phyloP scores from a whole-genome alignment of 30 jellyfish, hydroid and myxozoan species.

The Hydra vulgaris region DNA sequence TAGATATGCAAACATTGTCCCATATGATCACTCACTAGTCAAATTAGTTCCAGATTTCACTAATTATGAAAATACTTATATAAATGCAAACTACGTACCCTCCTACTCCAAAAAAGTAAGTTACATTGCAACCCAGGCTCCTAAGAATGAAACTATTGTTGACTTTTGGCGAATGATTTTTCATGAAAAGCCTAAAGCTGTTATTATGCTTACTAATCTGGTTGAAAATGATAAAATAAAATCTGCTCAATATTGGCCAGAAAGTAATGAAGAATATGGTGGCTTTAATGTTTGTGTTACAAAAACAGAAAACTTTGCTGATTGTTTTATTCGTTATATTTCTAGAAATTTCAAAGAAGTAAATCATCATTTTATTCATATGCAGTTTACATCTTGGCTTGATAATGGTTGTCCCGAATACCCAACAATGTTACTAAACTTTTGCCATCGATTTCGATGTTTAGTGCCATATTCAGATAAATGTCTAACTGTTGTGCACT shows the following conservation, averaged over 20 bases:
- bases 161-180: conserved; percentile 28
- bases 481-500: conserved; percentile 58
- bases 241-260: conserved; percentile 91
- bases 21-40: conserved; percentile 24
- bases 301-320: conserved; percentile 69
- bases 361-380: conserved; percentile 15
- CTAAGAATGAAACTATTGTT: conserved; percentile 9
- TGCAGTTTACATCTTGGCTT: conserved; percentile 96
- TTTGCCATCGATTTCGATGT: conserved; percentile 67
- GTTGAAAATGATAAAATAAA: conserved; percentile 24
- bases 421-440: conserved; percentile 70
- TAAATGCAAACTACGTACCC: conserved; percentile 22
- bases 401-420: conserved; percentile 92
- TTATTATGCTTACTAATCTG: conserved; percentile 17
- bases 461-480: conserved; percentile 47
- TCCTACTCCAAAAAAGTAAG: background rate
- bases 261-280: conserved; percentile 49
- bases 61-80: conserved; percentile 3
- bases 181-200: conserved; percentile 18
- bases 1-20: conserved; percentile 12
- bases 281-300: conserved; percentile 50
- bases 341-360: background rate
- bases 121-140: conserved; percentile 28
- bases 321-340: conserved; percentile 52
- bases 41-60: background rate